These are phyloP conservation scores for Pollenia griseotomentosa DNA, from an alignment of 2,888 invertebrate genomes.

Conservation along the genomic window DNA sequence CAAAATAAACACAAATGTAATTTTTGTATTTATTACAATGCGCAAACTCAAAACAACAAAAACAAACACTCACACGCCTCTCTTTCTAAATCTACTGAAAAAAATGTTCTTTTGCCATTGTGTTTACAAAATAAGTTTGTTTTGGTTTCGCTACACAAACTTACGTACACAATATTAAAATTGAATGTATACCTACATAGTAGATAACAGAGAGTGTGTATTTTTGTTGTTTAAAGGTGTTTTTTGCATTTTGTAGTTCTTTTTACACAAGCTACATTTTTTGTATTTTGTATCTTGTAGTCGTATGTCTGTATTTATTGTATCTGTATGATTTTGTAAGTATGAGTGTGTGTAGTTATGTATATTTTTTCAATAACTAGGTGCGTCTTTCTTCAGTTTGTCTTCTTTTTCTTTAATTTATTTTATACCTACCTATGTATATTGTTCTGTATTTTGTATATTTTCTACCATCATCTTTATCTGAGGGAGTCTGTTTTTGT, in stretches of 20 bases:
- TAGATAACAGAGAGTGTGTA: neutral
- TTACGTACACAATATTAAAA: no score
- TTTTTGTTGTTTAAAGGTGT: constrained; percentile 53
- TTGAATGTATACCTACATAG: no score
- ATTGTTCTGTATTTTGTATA: constrained; percentile 52
- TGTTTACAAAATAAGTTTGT: constrained; percentile 37
- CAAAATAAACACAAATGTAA: constrained; percentile 46
- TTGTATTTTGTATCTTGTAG: constrained; percentile 71
- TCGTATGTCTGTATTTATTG: constrained; percentile 22
- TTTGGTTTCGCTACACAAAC: constrained; percentile 4
- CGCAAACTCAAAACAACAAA: constrained; percentile 58
- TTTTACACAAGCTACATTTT: constrained; percentile 60
- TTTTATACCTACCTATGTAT: neutral
- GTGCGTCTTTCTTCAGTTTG: constrained; percentile 64
- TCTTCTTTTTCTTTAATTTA: constrained; percentile 20
- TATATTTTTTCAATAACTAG: constrained; percentile 53
- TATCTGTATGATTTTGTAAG: neutral
- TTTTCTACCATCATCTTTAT: constrained; percentile 23
- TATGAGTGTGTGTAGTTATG: neutral
- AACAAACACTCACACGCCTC: constrained; percentile 8
- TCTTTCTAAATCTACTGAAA: neutral
- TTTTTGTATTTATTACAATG: constrained; percentile 64
- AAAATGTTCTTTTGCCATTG: constrained; percentile 12
- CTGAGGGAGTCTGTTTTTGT: constrained; percentile 59
- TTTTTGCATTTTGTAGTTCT: constrained; percentile 63